Percentiles rank a stretch among this genome's conserved stretches.
phyloP scores from a whole-genome alignment of 2,888 invertebrate species.

The Dexiosoma caninum region DNA sequence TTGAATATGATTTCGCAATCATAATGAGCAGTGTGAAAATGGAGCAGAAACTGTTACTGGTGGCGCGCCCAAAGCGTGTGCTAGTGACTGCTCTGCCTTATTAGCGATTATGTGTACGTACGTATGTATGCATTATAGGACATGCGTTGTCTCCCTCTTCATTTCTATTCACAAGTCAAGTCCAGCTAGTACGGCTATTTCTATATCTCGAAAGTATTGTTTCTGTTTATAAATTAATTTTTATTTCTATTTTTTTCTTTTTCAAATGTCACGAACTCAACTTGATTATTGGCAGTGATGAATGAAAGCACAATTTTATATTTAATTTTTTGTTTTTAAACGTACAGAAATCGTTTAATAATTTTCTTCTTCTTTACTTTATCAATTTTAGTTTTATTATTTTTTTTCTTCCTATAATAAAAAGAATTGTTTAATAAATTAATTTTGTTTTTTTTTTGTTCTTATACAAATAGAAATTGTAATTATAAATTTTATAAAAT shows the following conservation, averaged over 20 bases:
- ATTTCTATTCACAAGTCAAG: background rate
- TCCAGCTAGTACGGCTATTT: constrained; percentile 5
- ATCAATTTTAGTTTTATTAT: constrained; percentile 30
- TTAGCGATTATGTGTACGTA: background rate
- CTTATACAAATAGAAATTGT: background rate
- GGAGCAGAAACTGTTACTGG: background rate
- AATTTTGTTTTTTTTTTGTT: constrained; percentile 13
- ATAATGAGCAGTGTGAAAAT: too few relatives aligned
- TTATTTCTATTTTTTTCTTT: too few relatives aligned
- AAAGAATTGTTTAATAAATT: constrained; percentile 30
- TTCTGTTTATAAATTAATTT: constrained; percentile 21
- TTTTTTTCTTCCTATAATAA: constrained; percentile 9
- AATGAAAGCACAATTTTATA: constrained; percentile 52
- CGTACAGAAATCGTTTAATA: background rate
- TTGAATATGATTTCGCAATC: too few relatives aligned
- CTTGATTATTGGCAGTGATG: constrained; percentile 52
- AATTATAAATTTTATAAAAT: constrained; percentile 16
- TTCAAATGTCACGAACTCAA: constrained; percentile 60
- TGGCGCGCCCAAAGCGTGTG: background rate
- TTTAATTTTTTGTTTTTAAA: too few relatives aligned
- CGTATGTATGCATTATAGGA: background rate
- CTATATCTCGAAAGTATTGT: constrained; percentile 31
- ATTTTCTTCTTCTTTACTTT: constrained; percentile 29
- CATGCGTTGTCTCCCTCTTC: constrained; percentile 20
- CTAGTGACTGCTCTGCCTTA: background rate